Percentiles rank a stretch among this genome's conserved stretches.
Conservation (phyloP, 2,888 invertebrate genomes). For the Meta bourneti region DNA sequence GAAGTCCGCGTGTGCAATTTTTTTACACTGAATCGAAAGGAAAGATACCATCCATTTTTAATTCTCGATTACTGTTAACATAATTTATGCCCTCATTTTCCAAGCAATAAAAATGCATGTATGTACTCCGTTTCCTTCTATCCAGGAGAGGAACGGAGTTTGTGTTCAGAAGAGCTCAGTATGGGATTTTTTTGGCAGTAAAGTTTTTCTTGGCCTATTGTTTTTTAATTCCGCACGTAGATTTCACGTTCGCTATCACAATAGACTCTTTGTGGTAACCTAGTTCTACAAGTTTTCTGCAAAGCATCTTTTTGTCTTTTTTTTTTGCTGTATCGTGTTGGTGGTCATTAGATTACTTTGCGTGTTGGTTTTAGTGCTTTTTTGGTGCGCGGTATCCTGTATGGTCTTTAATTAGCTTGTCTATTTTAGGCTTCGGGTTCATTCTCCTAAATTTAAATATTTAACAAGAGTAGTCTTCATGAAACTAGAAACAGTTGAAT, state of each 20-base stretch:
- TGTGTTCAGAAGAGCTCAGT: constrained; percentile 10
- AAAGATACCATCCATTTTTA: not conserved
- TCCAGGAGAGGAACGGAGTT: constrained; percentile 5
- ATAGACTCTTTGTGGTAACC: constrained; percentile 64
- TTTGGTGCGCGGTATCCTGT: constrained; percentile 43
- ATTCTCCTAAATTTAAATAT: constrained; percentile 19
- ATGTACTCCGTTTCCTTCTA: not conserved
- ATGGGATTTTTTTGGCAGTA: constrained; percentile 12
- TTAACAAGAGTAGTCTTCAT: not conserved
- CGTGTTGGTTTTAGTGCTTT: constrained; percentile 43
- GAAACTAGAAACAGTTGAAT: too few species aligned
- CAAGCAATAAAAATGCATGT: constrained; percentile 10
- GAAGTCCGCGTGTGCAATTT: not conserved
- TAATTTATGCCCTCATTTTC: constrained; percentile 1
- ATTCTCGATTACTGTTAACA: not conserved
- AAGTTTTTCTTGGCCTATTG: constrained; percentile 45
- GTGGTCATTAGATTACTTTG: constrained; percentile 60
- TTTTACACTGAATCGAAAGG: not conserved
- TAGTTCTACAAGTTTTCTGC: constrained; percentile 42
- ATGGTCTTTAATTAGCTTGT: constrained; percentile 41
- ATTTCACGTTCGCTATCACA: constrained; percentile 14
- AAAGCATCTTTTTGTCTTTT: constrained; percentile 27
- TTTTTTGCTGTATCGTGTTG: constrained; percentile 47
- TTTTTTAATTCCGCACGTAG: constrained; percentile 34
- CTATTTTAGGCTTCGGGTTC: constrained; percentile 31